Base-by-base conservation (phyloP, 1,140 invertebrate genomes). In the Stegodyphus dumicola region DNA sequence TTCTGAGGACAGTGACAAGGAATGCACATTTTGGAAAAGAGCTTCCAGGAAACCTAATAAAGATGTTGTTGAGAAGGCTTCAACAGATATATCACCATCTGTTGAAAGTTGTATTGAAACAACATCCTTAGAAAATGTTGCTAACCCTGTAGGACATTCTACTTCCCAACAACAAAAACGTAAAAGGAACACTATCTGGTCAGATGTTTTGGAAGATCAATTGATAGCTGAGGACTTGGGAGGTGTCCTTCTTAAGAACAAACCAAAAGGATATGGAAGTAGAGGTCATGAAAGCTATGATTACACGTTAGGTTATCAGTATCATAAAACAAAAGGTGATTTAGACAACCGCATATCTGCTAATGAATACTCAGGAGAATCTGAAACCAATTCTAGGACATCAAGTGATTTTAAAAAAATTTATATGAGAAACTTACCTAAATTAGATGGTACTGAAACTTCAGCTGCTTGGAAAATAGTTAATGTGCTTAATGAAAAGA, bases 271-370 rank as follows among this genome's bases (percentile, higher is more conserved):
- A 49, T 85, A 71, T 53, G 60, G 53, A 0, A 74, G 51, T 17
- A 48, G 84, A 2, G 76, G 77, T 53, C 56, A 51, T 48, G 84
- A 86, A 51, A 86, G 84, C 15, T 86, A 86, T 60, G 84, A 86
- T 54, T 86, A 78, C 17, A 86, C 76, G 1, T 18, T 78, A 6
- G 6, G n/a, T 9, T 67, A 67, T 67, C 48, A 53, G 15, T 48
- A 74, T 18, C 49, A 48, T 53, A 74, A 51, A 53, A 6, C 11
- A 13, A 5, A 6, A 6, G 15, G 48, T 51, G 56, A 65, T 54
- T 78, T 60, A 17, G 84, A 86, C 56, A 53, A 56, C 6, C 7
- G 51, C 18, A 86, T 74, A 67, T 64, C 67, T 10, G 75, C 65
- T 2, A 51, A 70, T 76, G 67, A 71, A 6, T 6, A 33, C 6